Conservation (phyloP, 2,888 invertebrate genomes). For the Isotomurus palustris region DNA sequence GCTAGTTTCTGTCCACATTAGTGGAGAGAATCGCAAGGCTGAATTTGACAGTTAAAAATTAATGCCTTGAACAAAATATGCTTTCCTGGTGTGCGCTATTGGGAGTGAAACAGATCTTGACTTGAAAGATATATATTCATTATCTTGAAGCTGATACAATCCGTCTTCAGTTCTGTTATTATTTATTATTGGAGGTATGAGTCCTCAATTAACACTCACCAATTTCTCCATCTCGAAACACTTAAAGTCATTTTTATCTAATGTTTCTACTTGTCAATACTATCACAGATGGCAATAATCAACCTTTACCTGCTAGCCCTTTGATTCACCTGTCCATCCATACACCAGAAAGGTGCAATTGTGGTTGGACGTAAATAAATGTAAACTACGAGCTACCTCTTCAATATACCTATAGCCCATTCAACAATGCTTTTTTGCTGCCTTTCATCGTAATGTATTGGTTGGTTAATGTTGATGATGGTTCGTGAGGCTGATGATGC, state of each 20-base stretch:
- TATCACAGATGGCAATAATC: conserved; percentile 14
- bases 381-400: no score
- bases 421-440: no score
- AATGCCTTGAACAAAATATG: not conserved
- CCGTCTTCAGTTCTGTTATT: not conserved
- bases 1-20: no score
- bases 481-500: no score
- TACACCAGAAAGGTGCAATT: no score
- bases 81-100: not conserved
- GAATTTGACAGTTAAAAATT: not conserved
- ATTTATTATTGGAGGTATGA: not conserved
- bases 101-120: not conserved
- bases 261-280: conserved; percentile 4
- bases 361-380: no score
- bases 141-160: not conserved
- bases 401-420: no score
- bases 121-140: no score
- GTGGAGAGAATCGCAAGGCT: no score
- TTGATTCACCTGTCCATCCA: conserved; percentile 3
- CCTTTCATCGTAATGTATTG: no score
- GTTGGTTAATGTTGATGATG: no score
- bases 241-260: conserved; percentile 7
- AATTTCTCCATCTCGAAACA: conserved; percentile 4
- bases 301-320: conserved; percentile 1
- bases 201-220: not conserved